phyloP scores from a whole-genome alignment of 2,888 invertebrate species.

The Bimastos eiseni region DNA sequence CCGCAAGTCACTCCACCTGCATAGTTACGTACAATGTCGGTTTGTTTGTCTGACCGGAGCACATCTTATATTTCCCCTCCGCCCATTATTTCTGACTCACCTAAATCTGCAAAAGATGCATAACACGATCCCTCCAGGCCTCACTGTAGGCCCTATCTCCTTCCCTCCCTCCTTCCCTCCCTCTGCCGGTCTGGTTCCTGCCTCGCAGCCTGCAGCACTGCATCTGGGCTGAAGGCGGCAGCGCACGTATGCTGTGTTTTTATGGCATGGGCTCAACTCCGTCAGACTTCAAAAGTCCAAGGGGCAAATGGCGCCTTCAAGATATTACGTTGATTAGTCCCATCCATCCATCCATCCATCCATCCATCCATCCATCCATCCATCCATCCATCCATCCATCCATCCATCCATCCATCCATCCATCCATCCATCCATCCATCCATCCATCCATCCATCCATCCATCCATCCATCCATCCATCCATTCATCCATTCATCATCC shows the following conservation, averaged over 20 bases:
- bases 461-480: not conserved
- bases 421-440: not conserved
- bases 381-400: too few relatives aligned
- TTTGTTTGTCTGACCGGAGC: not conserved
- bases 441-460: not conserved
- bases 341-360: not conserved
- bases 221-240: not conserved
- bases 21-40: not conserved
- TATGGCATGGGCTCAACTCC: not conserved
- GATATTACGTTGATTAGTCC: not conserved
- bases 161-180: not conserved
- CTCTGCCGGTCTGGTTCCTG: not conserved
- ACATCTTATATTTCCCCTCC: not conserved
- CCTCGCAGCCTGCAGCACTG: not conserved
- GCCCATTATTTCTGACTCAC: not conserved
- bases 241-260: not conserved
- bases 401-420: too few relatives aligned
- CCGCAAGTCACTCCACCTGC: not conserved
- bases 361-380: not conserved
- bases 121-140: not conserved
- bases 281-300: not conserved
- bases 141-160: not conserved
- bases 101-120: not conserved
- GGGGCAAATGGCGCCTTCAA: not conserved
- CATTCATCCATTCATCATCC: too few relatives aligned